Percentiles rank a stretch among this genome's conserved stretches.
Conservation (phyloP, 2,888 invertebrate species). For the Drosophila diplacantha region DNA sequence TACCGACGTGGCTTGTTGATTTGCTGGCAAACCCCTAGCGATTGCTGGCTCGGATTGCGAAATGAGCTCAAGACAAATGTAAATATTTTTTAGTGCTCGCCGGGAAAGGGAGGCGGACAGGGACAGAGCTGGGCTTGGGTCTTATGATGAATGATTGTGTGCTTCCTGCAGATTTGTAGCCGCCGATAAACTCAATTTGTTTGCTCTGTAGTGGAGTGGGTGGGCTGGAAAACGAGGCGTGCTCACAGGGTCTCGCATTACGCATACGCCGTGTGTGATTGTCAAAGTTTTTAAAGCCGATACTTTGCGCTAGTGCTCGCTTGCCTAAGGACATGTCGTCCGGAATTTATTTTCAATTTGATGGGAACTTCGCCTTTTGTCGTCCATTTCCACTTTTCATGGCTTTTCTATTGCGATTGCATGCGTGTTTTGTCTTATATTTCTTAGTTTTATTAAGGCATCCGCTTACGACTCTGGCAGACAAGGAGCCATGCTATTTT, state of each 20-base stretch:
- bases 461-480: constrained; percentile 9
- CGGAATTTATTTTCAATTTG: constrained; percentile 43
- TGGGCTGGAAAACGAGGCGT: constrained; percentile 4
- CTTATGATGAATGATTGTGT: constrained; percentile 65
- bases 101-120: constrained; percentile 7
- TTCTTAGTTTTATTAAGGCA: constrained; percentile 18
- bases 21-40: constrained; percentile 47
- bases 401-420: constrained; percentile 28
- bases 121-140: constrained; percentile 30
- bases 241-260: constrained; percentile 37
- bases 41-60: constrained; percentile 58
- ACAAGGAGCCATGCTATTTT: constrained; percentile 9
- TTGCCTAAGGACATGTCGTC: constrained; percentile 19
- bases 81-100: constrained; percentile 59
- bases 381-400: constrained; percentile 34
- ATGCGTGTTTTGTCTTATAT: constrained; percentile 7
- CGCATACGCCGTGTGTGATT: constrained; percentile 55
- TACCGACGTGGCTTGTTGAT: constrained; percentile 45
- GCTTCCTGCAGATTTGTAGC: constrained; percentile 57
- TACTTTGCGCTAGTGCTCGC: constrained; percentile 30
- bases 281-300: constrained; percentile 48
- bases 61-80: constrained; percentile 66
- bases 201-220: constrained; percentile 35
- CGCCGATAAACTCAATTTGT: constrained; percentile 67
- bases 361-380: constrained; percentile 33